Percentiles rank a stretch among this genome's conserved stretches.
Conservation (phyloP, 2,113 vertebrate genomes). For the Galbula dea region DNA sequence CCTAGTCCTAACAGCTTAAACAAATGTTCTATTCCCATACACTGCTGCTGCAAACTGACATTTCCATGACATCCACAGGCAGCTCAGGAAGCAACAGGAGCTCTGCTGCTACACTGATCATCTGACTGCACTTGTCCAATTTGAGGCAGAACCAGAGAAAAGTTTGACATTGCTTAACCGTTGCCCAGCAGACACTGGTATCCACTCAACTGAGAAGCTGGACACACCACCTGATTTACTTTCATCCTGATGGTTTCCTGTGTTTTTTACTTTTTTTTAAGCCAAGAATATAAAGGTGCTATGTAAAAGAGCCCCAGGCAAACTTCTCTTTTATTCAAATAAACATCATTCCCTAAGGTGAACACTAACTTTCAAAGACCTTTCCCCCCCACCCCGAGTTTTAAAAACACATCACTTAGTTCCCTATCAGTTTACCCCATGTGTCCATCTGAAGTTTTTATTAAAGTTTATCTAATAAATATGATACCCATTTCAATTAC, state of each 20-base stretch:
- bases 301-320: constrained; percentile 18
- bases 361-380: constrained; percentile 7
- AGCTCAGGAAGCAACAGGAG: not conserved
- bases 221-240: not conserved
- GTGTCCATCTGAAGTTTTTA: constrained; percentile 14
- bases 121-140: not conserved
- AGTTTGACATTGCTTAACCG: accelerated
- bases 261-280: not conserved
- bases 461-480: constrained; percentile 59
- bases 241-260: not conserved
- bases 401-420: not conserved
- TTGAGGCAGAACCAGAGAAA: not conserved
- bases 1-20: not conserved
- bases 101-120: not conserved
- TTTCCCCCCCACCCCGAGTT: not conserved
- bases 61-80: not conserved
- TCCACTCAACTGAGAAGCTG: not conserved
- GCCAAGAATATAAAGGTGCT: not conserved
- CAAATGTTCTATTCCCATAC: not conserved
- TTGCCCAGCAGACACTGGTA: not conserved
- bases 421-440: constrained; percentile 14
- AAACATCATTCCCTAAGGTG: constrained; percentile 8
- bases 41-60: not conserved
- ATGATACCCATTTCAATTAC: constrained; percentile 48
- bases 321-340: constrained; percentile 3